Evolutionary conservation across 2,888 invertebrate species (phyloP).

Genomic region (Therioaphis trifolii): DNA sequence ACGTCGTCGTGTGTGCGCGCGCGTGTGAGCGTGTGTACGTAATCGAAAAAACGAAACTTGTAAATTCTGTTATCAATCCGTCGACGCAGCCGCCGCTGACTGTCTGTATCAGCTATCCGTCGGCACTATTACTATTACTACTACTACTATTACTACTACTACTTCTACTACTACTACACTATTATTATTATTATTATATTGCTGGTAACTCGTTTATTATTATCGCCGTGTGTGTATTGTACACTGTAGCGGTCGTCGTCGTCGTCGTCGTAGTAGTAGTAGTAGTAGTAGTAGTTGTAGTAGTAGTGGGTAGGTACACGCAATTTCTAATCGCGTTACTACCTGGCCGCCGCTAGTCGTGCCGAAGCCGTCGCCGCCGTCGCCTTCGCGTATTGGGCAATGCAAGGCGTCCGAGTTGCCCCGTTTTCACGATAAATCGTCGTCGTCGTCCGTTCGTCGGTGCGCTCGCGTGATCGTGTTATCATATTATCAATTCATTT

Average conservation of each 20-base stretch:
- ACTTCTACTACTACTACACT: not conserved
- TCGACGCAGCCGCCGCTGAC: not conserved
- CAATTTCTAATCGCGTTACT: not conserved
- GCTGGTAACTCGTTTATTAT: not conserved
- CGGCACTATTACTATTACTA: not conserved
- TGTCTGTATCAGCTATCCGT: not conserved
- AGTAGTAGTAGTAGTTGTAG: not conserved
- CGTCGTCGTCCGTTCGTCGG: not conserved
- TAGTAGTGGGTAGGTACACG: too few species aligned
- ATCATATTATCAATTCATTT: too few species aligned
- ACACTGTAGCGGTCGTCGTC: not conserved
- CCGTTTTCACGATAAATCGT: not conserved
- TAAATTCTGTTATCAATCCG: slow-evolving; percentile 26
- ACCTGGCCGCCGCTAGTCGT: not conserved
- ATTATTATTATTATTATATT: not conserved
- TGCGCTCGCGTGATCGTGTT: too few species aligned
- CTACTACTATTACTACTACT: not conserved
- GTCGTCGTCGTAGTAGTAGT: not conserved
- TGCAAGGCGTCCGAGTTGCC: not conserved
- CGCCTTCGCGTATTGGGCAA: not conserved
- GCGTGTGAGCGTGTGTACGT: not conserved
- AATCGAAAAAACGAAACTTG: not conserved
- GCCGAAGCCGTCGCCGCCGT: too few species aligned
- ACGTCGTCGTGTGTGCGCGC: not conserved
- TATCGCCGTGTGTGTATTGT: not conserved